Evolutionary conservation across 2,797 vertebrate genomes (phyloP).

Genomic region (Salarias fasciatus): DNA sequence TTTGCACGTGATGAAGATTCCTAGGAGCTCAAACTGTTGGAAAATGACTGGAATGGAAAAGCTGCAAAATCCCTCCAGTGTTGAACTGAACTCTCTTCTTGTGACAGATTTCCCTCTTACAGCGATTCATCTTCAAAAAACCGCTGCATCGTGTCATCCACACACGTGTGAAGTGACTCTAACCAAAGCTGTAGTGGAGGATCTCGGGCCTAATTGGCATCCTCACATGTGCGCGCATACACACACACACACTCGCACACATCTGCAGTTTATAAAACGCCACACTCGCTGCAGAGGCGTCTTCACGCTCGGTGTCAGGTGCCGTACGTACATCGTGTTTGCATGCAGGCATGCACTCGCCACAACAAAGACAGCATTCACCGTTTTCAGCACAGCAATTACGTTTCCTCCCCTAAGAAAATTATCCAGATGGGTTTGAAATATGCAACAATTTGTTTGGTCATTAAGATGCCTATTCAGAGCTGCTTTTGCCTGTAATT

Average conservation of each 20-base stretch:
- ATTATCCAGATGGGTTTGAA: conserved; percentile 80
- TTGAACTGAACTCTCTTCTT: too few species aligned
- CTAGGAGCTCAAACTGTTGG: not conserved
- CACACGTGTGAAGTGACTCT: not conserved
- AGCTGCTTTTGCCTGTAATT: conserved; percentile 79
- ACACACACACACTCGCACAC: conserved; percentile 16
- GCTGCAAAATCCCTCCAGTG: too few species aligned
- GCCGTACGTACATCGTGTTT: not conserved
- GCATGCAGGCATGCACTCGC: not conserved
- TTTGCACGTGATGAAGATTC: too few species aligned
- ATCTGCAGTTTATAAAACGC: conserved; percentile 20
- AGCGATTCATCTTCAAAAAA: not conserved
- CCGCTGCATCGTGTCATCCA: not conserved
- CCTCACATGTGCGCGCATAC: conserved; percentile 12
- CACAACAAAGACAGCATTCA: conserved; percentile 55
- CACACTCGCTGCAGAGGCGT: conserved; percentile 12
- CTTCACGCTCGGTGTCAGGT: conserved; percentile 41
- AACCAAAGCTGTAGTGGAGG: not conserved
- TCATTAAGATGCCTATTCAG: conserved; percentile 79
- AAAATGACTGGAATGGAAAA: not conserved
- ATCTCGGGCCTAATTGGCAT: conserved; percentile 9
- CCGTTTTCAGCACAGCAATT: conserved; percentile 75
- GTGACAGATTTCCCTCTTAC: not conserved
- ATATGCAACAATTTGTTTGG: conserved; percentile 81
- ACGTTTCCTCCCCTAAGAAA: conserved; percentile 73